Percentiles rank a stretch among this genome's conserved stretches.
phyloP scores from a whole-genome alignment of 2,113 vertebrate species.

The Pterophyllum scalare region DNA sequence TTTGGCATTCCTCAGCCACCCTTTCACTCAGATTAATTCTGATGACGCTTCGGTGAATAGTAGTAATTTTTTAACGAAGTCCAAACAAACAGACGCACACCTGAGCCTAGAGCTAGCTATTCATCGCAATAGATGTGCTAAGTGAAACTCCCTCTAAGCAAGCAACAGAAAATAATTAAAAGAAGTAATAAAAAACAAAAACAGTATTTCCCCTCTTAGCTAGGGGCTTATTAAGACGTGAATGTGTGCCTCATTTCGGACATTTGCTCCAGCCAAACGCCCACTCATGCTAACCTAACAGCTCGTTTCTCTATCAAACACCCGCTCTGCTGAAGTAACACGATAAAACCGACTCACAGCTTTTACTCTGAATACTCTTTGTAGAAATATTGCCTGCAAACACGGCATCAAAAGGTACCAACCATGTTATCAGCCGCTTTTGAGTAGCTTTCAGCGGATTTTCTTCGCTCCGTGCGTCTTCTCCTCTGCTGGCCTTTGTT shows the following conservation, averaged over 20 bases:
- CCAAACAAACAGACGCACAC: not conserved
- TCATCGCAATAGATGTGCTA: not conserved
- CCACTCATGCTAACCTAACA: conserved; percentile 57
- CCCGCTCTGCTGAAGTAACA: not conserved
- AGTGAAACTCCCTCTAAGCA: not conserved
- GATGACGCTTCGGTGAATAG: no score
- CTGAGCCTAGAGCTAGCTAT: not conserved
- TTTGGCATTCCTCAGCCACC: no score
- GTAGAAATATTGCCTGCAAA: fast-evolving
- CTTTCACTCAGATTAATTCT: no score
- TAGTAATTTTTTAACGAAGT: no score
- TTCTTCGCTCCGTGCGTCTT: conserved; percentile 7
- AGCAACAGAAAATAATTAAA: not conserved
- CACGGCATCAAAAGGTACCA: not conserved
- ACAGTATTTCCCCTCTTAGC: not conserved
- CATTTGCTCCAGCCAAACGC: not conserved
- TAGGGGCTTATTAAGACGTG: not conserved
- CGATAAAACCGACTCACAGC: not conserved
- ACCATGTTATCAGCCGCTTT: conserved; percentile 56
- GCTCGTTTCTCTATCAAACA: not conserved
- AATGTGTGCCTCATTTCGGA: not conserved
- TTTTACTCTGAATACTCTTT: not conserved
- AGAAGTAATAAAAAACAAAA: not conserved
- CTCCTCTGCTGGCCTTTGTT: conserved; percentile 37
- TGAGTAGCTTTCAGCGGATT: conserved; percentile 1